Conservation (phyloP, 2,888 invertebrate genomes). For the Conomelus anceps region DNA sequence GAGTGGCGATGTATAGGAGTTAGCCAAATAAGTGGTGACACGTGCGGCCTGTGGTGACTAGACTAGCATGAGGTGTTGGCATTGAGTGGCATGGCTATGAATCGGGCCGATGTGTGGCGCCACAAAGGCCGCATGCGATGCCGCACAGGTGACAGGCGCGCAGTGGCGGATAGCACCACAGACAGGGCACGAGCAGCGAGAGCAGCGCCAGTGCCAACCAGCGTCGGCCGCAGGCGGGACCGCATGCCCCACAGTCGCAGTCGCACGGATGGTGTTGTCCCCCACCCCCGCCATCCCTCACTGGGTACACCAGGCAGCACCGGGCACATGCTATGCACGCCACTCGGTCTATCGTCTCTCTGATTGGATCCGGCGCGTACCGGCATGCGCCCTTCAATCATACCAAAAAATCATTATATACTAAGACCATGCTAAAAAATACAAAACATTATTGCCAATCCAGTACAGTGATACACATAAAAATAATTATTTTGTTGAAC, state of each 20-base stretch:
- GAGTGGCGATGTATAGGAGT: background rate
- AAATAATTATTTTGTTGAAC: too few relatives aligned
- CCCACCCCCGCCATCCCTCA: background rate
- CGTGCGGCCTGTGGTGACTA: background rate
- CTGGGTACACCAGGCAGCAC: constrained; percentile 78
- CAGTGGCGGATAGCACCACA: constrained; percentile 89
- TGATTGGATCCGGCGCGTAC: constrained; percentile 78
- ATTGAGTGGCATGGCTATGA: constrained; percentile 24
- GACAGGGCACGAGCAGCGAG: constrained; percentile 82
- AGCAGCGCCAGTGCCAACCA: constrained; percentile 83
- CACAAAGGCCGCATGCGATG: constrained; percentile 71
- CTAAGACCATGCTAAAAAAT: too few relatives aligned
- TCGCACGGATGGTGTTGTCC: background rate
- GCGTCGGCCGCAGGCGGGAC: constrained; percentile 63
- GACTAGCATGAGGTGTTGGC: background rate
- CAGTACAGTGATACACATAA: too few relatives aligned
- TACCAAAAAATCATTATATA: background rate
- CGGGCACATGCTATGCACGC: constrained; percentile 82
- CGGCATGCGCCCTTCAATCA: constrained; percentile 69
- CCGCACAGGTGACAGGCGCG: constrained; percentile 78
- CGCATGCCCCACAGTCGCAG: constrained; percentile 73
- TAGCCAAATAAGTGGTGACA: background rate
- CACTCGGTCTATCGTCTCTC: constrained; percentile 69
- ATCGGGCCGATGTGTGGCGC: constrained; percentile 59
- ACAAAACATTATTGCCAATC: too few relatives aligned